Base-by-base conservation (phyloP, 2,888 invertebrate species). In the Camponotus fellah region DNA sequence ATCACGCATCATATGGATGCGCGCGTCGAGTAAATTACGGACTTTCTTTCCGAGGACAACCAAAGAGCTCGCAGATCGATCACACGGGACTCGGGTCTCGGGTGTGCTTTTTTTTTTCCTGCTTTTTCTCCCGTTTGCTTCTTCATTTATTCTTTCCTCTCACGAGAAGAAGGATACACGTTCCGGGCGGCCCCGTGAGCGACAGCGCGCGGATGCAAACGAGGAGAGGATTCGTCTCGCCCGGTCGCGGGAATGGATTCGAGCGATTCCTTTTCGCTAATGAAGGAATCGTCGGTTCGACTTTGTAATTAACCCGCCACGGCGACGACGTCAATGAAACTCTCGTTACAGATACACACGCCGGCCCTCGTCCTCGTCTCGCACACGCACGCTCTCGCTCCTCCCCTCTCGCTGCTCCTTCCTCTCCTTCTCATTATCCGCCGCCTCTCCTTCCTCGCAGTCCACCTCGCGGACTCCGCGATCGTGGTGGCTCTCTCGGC, bases 261-360 rank as follows among this genome's bases (percentile, higher is more conserved):
- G 17, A 86, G 75, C 86, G 90, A 88, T 87, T 91, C 88, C 88
- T 91, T 91, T 88, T 87, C 90, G 91, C 92, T 93, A 93, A 93
- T 92, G 93, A 93, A 93, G 92, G 92, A 93, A 93, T 92, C 91
- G 91, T 87, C 89, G 88, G 90, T 92, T 90, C 89, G 92, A 91
- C 91, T 92, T 91, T 91, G 93, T 90, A 93, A 92, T 92, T 92
- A 93, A 91, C 92, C 91, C 90, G 87, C 90, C 89, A 91, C 82
- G 86, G 86, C 88, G 85, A 87, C 84, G 72, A 90, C 87, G 87
- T 92, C 92, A 92, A 92, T 91, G 92, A 91, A 92, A 91, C 89
- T 92, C 91, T 90, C 89, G 90, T 90, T 90, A 89, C 90, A 85
- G 87, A 90, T 89, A 83, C 88, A 90, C 60, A 72, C 34, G 65